Conservation (phyloP, 2,888 invertebrate genomes). For the Mycalesis mineus region DNA sequence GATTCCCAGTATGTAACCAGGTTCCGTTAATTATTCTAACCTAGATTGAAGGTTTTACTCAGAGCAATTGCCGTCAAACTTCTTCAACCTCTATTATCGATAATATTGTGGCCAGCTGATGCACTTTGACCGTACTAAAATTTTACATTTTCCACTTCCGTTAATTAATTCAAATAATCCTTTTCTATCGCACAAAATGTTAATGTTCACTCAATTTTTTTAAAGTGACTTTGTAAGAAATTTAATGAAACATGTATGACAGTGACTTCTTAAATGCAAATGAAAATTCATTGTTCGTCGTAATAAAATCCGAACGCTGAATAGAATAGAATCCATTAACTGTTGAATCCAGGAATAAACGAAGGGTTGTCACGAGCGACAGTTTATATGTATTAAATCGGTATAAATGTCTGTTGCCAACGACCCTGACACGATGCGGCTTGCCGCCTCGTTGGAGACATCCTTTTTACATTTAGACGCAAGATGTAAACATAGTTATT, state of each 20-base stretch:
- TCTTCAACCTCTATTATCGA: background rate
- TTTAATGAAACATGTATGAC: background rate
- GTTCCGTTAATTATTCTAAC: background rate
- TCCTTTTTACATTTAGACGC: slow-evolving; percentile 20
- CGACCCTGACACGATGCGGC: slow-evolving; percentile 52
- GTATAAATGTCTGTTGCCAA: background rate
- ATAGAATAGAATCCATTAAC: slow-evolving; percentile 18
- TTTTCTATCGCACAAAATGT: too few relatives aligned
- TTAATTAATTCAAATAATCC: too few relatives aligned
- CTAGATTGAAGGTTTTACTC: background rate
- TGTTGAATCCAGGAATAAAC: slow-evolving; percentile 19
- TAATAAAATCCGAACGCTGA: slow-evolving; percentile 13
- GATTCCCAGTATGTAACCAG: background rate
- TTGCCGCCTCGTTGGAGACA: slow-evolving; percentile 28
- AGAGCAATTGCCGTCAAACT: background rate
- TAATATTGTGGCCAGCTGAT: background rate
- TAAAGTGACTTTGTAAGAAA: background rate
- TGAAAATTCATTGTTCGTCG: slow-evolving; percentile 1
- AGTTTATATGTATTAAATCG: slow-evolving; percentile 30
- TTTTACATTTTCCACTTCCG: background rate
- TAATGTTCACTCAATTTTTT: too few relatives aligned
- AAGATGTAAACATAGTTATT: background rate
- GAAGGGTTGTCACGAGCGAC: slow-evolving; percentile 38
- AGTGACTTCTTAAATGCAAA: background rate
- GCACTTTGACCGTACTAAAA: background rate